Evolutionary conservation across 2,888 invertebrate species (phyloP).

Genomic region (Coremacera marginata): DNA sequence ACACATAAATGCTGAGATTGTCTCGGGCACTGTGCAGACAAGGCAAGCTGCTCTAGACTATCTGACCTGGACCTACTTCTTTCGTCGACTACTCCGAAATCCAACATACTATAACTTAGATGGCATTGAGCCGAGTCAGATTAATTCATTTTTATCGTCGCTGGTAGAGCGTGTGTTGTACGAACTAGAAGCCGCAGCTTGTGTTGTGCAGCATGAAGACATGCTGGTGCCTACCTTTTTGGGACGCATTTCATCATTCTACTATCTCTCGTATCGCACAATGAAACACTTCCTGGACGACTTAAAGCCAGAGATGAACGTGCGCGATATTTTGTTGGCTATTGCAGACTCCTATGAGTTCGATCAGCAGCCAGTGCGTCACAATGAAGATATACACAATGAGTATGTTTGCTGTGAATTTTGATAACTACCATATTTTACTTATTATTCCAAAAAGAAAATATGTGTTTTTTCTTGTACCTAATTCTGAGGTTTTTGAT

Average conservation of each 20-base stretch:
- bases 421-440: no score
- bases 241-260: constrained; percentile 95
- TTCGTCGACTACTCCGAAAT: constrained; percentile 90
- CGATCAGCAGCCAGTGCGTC: constrained; percentile 93
- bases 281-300: constrained; percentile 84
- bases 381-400: constrained; percentile 96
- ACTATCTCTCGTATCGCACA: constrained; percentile 94
- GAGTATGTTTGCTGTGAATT: constrained; percentile 72
- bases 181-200: constrained; percentile 81
- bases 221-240: constrained; percentile 76
- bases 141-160: constrained; percentile 83
- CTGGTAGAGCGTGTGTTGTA: constrained; percentile 84
- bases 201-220: constrained; percentile 79
- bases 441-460: no score
- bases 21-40: constrained; percentile 93
- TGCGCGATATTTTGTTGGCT: constrained; percentile 82
- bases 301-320: constrained; percentile 75
- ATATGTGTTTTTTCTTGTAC: no score
- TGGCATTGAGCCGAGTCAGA: constrained; percentile 75
- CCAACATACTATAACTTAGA: constrained; percentile 91
- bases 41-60: constrained; percentile 96
- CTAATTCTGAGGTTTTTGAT: no score
- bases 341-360: constrained; percentile 91
- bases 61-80: constrained; percentile 98
- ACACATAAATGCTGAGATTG: constrained; percentile 97